These are phyloP conservation scores for Polyploca ridens DNA, from an alignment of 2,888 invertebrate species.

Conservation along the genomic window DNA sequence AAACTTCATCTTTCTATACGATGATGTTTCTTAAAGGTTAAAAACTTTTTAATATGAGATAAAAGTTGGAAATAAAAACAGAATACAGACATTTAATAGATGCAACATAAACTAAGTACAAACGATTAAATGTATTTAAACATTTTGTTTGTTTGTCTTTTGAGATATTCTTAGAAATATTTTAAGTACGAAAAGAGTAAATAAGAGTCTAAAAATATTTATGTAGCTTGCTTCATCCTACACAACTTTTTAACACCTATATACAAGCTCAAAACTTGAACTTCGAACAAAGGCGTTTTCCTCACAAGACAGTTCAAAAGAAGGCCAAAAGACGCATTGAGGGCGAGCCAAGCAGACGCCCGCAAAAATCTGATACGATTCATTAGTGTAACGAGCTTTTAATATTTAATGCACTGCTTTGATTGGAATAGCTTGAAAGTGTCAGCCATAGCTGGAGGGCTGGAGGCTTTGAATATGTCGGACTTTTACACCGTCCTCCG, in stretches of 20 bases:
- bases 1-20: not conserved
- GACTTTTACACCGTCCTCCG: slow-evolving; percentile 41
- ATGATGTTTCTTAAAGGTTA: not conserved
- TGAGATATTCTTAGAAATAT: too few species aligned
- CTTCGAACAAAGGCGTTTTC: slow-evolving; percentile 59
- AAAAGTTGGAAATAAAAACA: too few species aligned
- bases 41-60: too few species aligned
- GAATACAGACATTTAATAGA: not conserved
- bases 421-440: slow-evolving; percentile 76
- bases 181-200: not conserved
- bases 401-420: slow-evolving; percentile 79
- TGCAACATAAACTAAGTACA: not conserved
- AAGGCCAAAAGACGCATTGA: slow-evolving; percentile 70
- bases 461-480: slow-evolving; percentile 51
- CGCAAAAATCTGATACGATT: slow-evolving; percentile 83
- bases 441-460: slow-evolving; percentile 63
- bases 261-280: slow-evolving; percentile 52
- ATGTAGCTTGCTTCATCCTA: not conserved
- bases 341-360: slow-evolving; percentile 57
- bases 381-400: slow-evolving; percentile 83
- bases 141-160: too few species aligned
- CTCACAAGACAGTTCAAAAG: slow-evolving; percentile 59
- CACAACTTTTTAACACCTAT: slow-evolving; percentile 23
- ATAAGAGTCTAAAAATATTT: not conserved
- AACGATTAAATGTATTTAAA: not conserved